Evolutionary conservation across 2,113 vertebrate species (phyloP).

Genomic region (Paraplagusia blochii): DNA sequence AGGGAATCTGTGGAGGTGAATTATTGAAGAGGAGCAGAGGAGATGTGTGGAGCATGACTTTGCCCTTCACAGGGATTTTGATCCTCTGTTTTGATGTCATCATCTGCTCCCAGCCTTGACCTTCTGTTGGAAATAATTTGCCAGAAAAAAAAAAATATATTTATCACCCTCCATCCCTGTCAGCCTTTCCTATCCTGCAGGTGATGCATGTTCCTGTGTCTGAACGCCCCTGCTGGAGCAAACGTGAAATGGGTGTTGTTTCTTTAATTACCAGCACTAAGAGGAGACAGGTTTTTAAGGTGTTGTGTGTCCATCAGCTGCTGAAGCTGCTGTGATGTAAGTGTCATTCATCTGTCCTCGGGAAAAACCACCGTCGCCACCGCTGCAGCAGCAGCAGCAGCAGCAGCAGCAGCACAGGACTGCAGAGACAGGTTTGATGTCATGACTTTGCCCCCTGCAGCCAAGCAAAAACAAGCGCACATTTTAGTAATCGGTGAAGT

Average conservation of each 20-base stretch:
- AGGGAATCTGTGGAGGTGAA: conserved; percentile 35
- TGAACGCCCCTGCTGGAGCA: neutral
- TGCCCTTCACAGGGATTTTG: neutral
- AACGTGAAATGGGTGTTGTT: conserved; percentile 16
- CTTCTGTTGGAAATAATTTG: conserved; percentile 15
- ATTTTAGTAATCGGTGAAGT: conserved; percentile 11
- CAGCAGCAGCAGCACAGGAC: conserved; percentile 25
- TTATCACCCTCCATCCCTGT: neutral
- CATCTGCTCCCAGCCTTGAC: neutral
- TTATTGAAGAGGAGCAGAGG: conserved; percentile 9
- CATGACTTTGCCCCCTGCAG: conserved; percentile 20
- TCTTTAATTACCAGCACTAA: conserved; percentile 25
- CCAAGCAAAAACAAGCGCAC: neutral
- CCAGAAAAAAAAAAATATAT: neutral
- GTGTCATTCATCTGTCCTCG: conserved; percentile 40
- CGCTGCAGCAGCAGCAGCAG: conserved; percentile 17
- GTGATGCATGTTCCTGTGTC: neutral
- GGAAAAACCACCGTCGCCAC: conserved; percentile 1
- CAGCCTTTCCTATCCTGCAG: too few species aligned
- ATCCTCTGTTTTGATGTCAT: conserved; percentile 1
- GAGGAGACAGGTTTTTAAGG: conserved; percentile 21
- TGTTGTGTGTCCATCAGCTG: conserved; percentile 12
- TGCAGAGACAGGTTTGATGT: conserved; percentile 27
- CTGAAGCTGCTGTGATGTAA: conserved; percentile 22
- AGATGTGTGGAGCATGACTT: conserved; percentile 8